Conservation (phyloP, 2,888 invertebrate species). For the Plemyria rubiginata region DNA sequence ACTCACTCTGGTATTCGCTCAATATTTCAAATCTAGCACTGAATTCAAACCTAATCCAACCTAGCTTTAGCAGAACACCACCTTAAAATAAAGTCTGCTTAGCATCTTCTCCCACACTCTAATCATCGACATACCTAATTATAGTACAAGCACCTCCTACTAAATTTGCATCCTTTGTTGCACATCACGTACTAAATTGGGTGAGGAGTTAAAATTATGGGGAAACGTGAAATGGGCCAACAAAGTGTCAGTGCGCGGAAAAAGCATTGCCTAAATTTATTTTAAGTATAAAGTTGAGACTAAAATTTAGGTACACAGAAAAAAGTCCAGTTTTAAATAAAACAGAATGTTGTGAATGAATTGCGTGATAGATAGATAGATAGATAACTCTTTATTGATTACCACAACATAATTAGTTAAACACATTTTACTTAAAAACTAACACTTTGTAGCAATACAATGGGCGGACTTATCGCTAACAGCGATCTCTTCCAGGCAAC, state of each 20-base stretch:
- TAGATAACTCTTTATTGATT: no score
- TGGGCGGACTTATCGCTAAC: no score
- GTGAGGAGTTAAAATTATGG: slow-evolving; percentile 10
- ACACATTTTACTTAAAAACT: no score
- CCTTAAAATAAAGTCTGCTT: slow-evolving; percentile 6
- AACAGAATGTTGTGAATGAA: no score
- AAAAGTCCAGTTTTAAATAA: not conserved
- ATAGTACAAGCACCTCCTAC: slow-evolving; percentile 15
- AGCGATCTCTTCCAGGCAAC: no score
- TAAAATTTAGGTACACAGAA: not conserved
- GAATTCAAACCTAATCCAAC: no score
- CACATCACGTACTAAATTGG: slow-evolving; percentile 26
- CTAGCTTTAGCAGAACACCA: no score
- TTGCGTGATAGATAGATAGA: no score
- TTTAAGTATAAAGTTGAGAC: not conserved
- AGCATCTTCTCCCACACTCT: not conserved
- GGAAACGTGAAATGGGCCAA: slow-evolving; percentile 4
- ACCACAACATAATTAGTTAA: no score
- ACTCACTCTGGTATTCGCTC: no score
- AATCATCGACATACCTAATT: slow-evolving; percentile 19
- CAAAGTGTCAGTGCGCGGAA: not conserved
- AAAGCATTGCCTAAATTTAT: not conserved
- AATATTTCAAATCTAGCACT: no score
- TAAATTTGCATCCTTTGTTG: slow-evolving; percentile 29
- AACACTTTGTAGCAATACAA: no score